Percentiles rank a stretch among this genome's conserved stretches.
Conservation (phyloP, 2,888 invertebrate genomes). For the Teleogryllus oceanicus region DNA sequence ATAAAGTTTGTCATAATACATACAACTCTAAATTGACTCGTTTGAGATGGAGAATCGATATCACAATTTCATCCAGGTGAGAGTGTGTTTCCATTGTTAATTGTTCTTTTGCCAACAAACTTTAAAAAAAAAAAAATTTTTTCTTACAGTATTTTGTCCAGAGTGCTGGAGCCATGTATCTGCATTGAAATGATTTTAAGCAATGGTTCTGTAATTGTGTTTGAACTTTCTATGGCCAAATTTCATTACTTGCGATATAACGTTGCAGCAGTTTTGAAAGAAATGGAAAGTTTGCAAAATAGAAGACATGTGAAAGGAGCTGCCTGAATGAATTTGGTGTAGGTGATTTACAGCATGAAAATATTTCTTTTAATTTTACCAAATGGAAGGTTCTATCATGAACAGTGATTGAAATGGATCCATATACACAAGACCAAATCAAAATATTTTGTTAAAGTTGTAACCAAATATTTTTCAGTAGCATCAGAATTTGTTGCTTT, state of each 20-base stretch:
- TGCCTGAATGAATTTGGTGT: not conserved
- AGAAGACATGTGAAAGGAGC: not conserved
- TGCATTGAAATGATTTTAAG: not conserved
- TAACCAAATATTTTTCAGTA: too few relatives aligned
- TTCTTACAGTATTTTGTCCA: not conserved
- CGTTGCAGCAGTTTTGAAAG: not conserved
- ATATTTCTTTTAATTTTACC: too few relatives aligned
- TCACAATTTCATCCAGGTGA: not conserved
- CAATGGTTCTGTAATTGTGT: not conserved
- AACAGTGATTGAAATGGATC: too few relatives aligned
- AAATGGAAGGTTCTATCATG: too few relatives aligned
- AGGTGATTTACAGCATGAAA: too few relatives aligned
- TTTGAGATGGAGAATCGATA: not conserved
- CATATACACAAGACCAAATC: too few relatives aligned
- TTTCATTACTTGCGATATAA: conserved; percentile 3
- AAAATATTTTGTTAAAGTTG: too few relatives aligned
- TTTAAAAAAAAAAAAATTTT: not conserved
- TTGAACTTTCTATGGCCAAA: conserved; percentile 1
- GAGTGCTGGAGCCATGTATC: not conserved
- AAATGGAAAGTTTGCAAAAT: conserved; percentile 5
- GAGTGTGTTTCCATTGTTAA: not conserved
- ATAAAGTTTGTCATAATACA: not conserved
- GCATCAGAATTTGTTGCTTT: too few relatives aligned
- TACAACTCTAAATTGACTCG: conserved; percentile 18
- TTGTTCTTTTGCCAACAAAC: not conserved